Evolutionary conservation across 2,797 vertebrate species (phyloP).

Genomic region (Phataginus tetradactyla): DNA sequence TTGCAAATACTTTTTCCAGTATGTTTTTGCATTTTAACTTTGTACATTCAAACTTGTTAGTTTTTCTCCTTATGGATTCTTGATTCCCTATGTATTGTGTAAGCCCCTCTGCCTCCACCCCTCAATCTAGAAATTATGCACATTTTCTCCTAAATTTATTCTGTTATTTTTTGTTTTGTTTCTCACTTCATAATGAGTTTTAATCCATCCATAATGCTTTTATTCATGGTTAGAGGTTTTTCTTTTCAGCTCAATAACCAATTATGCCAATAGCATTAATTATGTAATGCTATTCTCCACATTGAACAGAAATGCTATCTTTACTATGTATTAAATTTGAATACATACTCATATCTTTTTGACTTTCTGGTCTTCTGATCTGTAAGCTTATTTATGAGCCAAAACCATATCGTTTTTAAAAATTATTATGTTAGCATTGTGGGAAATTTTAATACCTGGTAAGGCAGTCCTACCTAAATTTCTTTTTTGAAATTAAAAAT

Average conservation of each 20-base stretch:
- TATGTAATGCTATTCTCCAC: conserved; percentile 17
- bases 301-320: neutral
- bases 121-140: neutral
- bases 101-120: too few species aligned
- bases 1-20: neutral
- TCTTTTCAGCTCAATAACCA: neutral
- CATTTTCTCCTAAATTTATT: neutral
- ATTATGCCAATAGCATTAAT: neutral
- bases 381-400: neutral
- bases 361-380: neutral
- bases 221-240: neutral
- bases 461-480: neutral
- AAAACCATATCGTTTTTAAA: neutral
- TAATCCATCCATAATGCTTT: conserved; percentile 3
- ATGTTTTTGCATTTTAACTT: conserved; percentile 13
- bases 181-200: neutral
- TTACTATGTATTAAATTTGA: neutral
- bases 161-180: neutral
- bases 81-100: neutral
- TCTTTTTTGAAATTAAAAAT: conserved; percentile 25
- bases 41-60: neutral
- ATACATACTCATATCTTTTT: neutral
- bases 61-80: neutral
- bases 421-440: neutral
- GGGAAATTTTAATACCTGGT: neutral